phyloP scores from a whole-genome alignment of 2,797 vertebrate genomes.

The Neosilurus hyrtlii region DNA sequence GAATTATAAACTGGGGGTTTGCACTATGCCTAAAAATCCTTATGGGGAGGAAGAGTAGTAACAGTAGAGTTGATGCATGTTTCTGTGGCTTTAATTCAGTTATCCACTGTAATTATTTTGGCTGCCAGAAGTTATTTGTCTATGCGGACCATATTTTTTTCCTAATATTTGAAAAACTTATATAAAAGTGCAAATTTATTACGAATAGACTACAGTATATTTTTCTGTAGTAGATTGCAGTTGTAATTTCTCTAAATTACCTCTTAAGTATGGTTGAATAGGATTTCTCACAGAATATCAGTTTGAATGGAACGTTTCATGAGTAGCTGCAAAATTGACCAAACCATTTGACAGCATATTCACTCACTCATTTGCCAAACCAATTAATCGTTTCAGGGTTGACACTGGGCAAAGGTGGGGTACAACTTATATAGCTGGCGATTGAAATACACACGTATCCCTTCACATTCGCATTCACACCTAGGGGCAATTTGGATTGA shows the following conservation, averaged over 20 bases:
- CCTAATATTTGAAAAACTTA: background rate
- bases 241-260: background rate
- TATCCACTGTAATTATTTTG: conserved; percentile 17
- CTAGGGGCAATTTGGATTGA: too few relatives aligned
- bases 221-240: background rate
- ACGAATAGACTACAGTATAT: background rate
- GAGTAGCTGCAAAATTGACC: background rate
- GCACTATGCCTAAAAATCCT: background rate
- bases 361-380: too few relatives aligned
- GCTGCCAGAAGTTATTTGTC: background rate
- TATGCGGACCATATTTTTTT: background rate
- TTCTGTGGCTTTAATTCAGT: conserved; percentile 13
- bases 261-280: background rate
- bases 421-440: too few relatives aligned
- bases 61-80: background rate
- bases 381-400: too few relatives aligned
- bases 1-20: background rate
- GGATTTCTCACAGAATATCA: background rate
- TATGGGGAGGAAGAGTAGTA: background rate
- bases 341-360: background rate
- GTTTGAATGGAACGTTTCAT: background rate
- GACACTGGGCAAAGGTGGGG: too few relatives aligned
- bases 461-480: too few relatives aligned
- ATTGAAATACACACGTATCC: too few relatives aligned
- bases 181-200: background rate